Base-by-base conservation (phyloP, 2,888 invertebrate genomes). In the Aphelenchoides bicaudatus region DNA sequence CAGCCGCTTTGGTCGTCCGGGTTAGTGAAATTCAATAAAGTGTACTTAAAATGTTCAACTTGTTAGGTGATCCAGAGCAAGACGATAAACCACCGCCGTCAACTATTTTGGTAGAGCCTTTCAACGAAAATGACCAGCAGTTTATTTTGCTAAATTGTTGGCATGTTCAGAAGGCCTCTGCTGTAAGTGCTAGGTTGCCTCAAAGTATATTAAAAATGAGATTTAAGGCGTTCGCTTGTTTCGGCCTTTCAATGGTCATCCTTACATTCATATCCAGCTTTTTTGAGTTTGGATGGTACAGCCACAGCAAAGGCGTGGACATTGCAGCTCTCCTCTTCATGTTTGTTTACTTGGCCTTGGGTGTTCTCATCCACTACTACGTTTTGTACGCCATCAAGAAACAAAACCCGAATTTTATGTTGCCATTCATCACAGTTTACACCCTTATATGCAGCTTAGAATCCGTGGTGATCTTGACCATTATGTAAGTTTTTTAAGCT, bases 251-350 rank as follows among this genome's bases (percentile, higher is more conserved):
- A n/a, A 62, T 70, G 43, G 63, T 68, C 0, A 30, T 74, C 10
- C 63, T 75, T 57, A 55, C 69, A 13, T 76, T 75, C 53, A 59
- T 76, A 29, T 68, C 66, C 34, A 58, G 66, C 43, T 68, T 75
- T 60, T 75, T 75, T 60, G 75, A 75, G 57, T 75, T 76, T 59
- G 65, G 72, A 61, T 75, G 75, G 75, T 72, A 72, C 59, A 63
- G 67, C 49, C 71, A 75, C 57, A 56, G 55, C 39, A 51, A 65
- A 10, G 74, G 73, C 34, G 65, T 75, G 30, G 75, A 76, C 56
- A 30, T 73, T 13, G 61, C 65, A 27, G 71, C 75, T 3, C 55
- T 76, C 6, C 49, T 71, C 16, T 71, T 67, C 23, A 65, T 74
- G 23, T 46, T 75, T 16, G 54, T 70, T 13, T 70, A 72, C 58